Conservation (phyloP, 2,797 vertebrate species). For the Coreius guichenoti region DNA sequence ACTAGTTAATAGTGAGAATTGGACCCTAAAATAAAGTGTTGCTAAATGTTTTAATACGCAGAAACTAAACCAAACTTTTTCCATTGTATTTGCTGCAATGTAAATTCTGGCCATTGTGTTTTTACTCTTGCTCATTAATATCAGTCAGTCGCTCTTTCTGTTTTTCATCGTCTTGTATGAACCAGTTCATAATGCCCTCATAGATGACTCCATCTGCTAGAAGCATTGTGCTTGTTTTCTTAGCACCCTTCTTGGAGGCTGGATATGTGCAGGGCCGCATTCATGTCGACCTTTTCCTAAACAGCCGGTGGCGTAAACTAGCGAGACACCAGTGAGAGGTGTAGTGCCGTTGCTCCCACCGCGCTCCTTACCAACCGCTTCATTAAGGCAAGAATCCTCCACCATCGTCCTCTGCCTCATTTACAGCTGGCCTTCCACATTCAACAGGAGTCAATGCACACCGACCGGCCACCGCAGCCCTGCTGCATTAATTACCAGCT, state of each 20-base stretch:
- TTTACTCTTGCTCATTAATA: not conserved
- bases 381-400: conserved; percentile 89
- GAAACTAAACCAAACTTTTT: not conserved
- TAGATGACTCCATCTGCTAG: not conserved
- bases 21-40: too few species aligned
- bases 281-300: conserved; percentile 75
- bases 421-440: conserved; percentile 82
- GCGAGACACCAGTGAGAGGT: conserved; percentile 48
- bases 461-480: conserved; percentile 81
- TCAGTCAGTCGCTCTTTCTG: not conserved
- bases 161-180: conserved; percentile 9
- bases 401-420: conserved; percentile 76
- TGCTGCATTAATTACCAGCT: conserved; percentile 88
- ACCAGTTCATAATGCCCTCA: not conserved
- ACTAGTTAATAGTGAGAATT: too few species aligned
- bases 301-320: conserved; percentile 58
- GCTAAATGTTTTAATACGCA: too few species aligned
- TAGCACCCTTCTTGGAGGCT: not conserved
- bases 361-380: conserved; percentile 91
- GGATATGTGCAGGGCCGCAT: conserved; percentile 49
- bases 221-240: conserved; percentile 15
- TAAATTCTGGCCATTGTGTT: not conserved
- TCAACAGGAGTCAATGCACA: conserved; percentile 84
- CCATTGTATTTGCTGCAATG: not conserved
- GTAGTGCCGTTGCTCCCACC: conserved; percentile 64